phyloP scores from a whole-genome alignment of 2,797 vertebrate genomes.

The Adelosebastes latens region DNA sequence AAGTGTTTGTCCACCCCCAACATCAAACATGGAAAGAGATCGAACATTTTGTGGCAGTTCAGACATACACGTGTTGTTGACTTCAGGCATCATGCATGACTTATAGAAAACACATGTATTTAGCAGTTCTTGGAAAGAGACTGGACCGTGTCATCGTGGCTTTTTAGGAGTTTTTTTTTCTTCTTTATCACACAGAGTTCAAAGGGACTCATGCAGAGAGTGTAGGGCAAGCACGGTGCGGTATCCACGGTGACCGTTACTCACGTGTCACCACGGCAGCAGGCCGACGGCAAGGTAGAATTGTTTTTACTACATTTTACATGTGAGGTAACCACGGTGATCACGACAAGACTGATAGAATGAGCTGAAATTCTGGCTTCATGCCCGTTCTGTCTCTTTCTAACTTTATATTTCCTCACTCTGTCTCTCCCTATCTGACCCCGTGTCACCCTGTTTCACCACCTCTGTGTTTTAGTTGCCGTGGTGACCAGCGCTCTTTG shows the following conservation, averaged over 20 bases:
- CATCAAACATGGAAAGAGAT: background rate
- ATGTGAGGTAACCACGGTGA: conserved; percentile 57
- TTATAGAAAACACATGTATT: background rate
- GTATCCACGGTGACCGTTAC: conserved; percentile 56
- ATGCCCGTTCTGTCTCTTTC: background rate
- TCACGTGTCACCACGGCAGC: conserved; percentile 60
- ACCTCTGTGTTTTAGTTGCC: conserved; percentile 35
- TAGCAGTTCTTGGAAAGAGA: background rate
- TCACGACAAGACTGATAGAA: conserved; percentile 10
- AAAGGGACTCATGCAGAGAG: conserved; percentile 37
- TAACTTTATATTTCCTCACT: background rate
- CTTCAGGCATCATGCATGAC: background rate
- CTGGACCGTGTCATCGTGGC: conserved; percentile 3
- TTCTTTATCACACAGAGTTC: conserved; percentile 20
- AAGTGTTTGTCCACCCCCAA: background rate
- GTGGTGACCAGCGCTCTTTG: conserved; percentile 63
- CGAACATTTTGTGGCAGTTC: background rate
- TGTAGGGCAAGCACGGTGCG: background rate
- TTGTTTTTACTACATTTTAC: background rate
- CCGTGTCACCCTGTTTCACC: conserved; percentile 7
- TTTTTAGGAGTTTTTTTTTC: background rate
- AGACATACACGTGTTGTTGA: background rate
- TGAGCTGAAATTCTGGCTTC: conserved; percentile 16
- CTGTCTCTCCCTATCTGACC: background rate
- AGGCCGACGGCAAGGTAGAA: background rate